Conservation (phyloP, 2,113 vertebrate genomes). For the Oreochromis spilurus region DNA sequence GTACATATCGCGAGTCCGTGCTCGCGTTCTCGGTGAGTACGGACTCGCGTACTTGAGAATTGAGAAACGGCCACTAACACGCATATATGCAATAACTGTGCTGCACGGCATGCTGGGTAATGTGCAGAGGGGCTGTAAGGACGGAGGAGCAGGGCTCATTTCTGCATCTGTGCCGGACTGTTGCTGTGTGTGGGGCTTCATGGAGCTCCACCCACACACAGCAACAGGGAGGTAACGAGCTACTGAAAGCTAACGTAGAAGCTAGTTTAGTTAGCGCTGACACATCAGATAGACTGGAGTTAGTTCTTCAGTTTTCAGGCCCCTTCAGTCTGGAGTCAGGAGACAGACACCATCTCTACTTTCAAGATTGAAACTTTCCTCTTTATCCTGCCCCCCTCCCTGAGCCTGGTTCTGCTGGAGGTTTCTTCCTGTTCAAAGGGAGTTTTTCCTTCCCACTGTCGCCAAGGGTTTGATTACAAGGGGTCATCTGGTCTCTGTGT, state of each 20-base stretch:
- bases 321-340: neutral
- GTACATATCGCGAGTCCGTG: too few species aligned
- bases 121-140: neutral
- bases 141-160: neutral
- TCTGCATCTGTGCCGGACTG: neutral
- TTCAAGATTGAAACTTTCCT: neutral
- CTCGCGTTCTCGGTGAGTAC: too few species aligned
- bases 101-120: neutral
- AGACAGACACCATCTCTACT: neutral
- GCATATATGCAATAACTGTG: neutral
- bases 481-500: neutral
- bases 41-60: too few species aligned
- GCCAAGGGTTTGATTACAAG: too few species aligned
- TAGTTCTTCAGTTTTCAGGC: neutral
- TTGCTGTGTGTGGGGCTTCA: neutral
- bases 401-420: neutral
- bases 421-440: neutral
- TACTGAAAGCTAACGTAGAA: neutral
- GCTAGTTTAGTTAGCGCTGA: neutral
- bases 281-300: rapidly evolving
- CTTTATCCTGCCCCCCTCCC: neutral
- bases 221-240: neutral
- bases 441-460: neutral
- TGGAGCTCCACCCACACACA: neutral
- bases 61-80: neutral